Conservation (phyloP, 2,797 vertebrate genomes). For the Gouania willdenowi region DNA sequence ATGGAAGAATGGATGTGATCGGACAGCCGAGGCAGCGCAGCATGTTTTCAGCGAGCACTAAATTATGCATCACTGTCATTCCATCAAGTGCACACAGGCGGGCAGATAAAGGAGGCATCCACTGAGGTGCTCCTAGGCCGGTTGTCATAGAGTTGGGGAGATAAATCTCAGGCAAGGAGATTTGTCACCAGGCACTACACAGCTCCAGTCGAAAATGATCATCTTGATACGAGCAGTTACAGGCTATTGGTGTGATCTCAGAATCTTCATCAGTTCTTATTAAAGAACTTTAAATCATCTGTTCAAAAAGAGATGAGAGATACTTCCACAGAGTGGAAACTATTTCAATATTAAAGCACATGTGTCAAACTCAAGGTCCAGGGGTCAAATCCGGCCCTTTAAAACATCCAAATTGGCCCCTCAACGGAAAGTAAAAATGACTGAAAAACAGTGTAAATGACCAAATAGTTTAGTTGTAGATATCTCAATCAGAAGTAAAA, state of each 20-base stretch:
- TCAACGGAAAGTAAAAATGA: too few species aligned
- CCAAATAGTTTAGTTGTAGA: too few species aligned
- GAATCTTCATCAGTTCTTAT: constrained; percentile 12
- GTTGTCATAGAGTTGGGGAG: constrained; percentile 57
- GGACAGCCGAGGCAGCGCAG: constrained; percentile 57
- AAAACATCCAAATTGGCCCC: too few species aligned
- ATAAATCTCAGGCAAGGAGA: constrained; percentile 63
- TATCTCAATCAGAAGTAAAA: too few species aligned
- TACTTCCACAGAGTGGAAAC: background rate
- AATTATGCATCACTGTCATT: constrained; percentile 78
- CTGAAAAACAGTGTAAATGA: too few species aligned
- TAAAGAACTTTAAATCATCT: constrained; percentile 6
- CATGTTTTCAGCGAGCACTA: constrained; percentile 60
- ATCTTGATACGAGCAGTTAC: constrained; percentile 46
- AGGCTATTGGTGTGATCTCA: constrained; percentile 36
- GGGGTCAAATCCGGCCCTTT: too few species aligned
- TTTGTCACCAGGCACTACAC: constrained; percentile 55
- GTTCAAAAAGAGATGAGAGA: background rate
- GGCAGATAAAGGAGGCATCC: constrained; percentile 66
- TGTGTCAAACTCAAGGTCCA: too few species aligned
- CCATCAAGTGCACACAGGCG: constrained; percentile 64
- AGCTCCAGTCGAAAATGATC: constrained; percentile 48
- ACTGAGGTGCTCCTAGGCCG: constrained; percentile 66
- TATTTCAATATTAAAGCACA: too few species aligned
- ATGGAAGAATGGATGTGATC: constrained; percentile 54